Base-by-base conservation (phyloP, 2,888 invertebrate species). In the Plusia festucae region DNA sequence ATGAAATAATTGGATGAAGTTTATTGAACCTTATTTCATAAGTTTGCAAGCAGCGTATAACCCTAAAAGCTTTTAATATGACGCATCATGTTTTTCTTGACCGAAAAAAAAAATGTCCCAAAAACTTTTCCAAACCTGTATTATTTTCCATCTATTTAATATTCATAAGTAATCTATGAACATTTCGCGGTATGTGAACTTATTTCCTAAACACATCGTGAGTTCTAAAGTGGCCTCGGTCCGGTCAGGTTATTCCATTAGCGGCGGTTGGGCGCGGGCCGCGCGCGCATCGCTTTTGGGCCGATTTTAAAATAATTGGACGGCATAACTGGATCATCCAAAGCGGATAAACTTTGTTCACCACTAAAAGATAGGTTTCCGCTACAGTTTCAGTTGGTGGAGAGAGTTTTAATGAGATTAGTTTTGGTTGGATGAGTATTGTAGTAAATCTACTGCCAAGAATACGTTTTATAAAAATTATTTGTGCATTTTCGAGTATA, bases 271-370 rank as follows among this genome's bases (percentile, higher is more conserved):
- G 62, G 62, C 62, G 60, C 57, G 56, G 70, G 70, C 62, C 72
- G 65, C 65, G 73, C 68, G 78, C 73, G 65, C 75, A 66, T 68
- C 68, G 73, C 68, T 86, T 86, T 75, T 79, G 78, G 82, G 67
- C 72, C 82, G 82, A 88, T 87, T 88, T 89, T 87, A 88, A 89
- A 89, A 89, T 88, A 88, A 89, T 89, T 89, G 88, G 83, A 80
- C 73, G 74, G 76, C 75, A 82, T 86, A 88, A 87, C 86, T 85
- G 83, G 79, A 88, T 88, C 81, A 84, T 60, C 70, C 70, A 59
- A 61, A 61, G 65, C 68, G 54, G 59, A 52, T 79, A 63, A 78
- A 63, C 70, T 65, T 53, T 63, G 70, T 64, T 54, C 53, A 58
- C 56, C 68, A 81, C 60, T 69, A 24, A 20, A 52, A 57, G 65